Evolutionary conservation across 2,113 vertebrate species (phyloP).

Genomic region (Callionymus lyra): DNA sequence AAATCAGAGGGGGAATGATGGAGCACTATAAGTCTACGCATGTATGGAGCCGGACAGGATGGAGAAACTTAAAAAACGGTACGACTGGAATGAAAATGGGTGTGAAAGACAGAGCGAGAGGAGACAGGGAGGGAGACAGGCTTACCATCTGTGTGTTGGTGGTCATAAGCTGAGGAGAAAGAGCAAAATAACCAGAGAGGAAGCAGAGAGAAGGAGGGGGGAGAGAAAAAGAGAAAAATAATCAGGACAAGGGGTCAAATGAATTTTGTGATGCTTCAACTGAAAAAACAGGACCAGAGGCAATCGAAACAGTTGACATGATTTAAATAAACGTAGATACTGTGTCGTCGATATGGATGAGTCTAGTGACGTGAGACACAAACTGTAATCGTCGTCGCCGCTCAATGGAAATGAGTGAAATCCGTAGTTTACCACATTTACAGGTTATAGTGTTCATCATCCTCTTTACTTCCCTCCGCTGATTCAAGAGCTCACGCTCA

Average conservation of each 20-base stretch:
- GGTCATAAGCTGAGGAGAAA: conserved; percentile 83
- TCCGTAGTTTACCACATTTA: too few relatives aligned
- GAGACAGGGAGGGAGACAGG: conserved; percentile 68
- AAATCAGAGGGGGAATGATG: conserved; percentile 39
- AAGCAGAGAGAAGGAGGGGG: conserved; percentile 46
- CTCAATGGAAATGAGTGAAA: conserved; percentile 44
- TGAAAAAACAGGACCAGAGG: conserved; percentile 65
- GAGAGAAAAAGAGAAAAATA: conserved; percentile 59
- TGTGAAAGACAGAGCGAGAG: conserved; percentile 51
- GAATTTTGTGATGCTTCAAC: conserved; percentile 63
- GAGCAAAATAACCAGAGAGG: conserved; percentile 77
- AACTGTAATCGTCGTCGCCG: conserved; percentile 16
- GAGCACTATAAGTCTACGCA: conserved; percentile 38
- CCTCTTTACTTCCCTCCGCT: conserved; percentile 5
- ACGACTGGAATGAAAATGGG: conserved; percentile 46
- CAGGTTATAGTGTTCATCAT: conserved; percentile 11
- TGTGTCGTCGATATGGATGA: conserved; percentile 64
- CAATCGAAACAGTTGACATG: conserved; percentile 72
- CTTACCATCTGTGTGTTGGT: conserved; percentile 98
- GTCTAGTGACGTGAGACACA: conserved; percentile 33
- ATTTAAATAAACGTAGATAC: conserved; percentile 72
- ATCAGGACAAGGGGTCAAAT: conserved; percentile 67
- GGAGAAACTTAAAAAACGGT: conserved; percentile 44
- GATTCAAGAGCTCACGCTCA: conserved; percentile 41
- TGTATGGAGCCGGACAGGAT: conserved; percentile 31